These are phyloP conservation scores for Pseudomugil gertrudae DNA, from an alignment of 2,797 vertebrate species.

Conservation along the genomic window DNA sequence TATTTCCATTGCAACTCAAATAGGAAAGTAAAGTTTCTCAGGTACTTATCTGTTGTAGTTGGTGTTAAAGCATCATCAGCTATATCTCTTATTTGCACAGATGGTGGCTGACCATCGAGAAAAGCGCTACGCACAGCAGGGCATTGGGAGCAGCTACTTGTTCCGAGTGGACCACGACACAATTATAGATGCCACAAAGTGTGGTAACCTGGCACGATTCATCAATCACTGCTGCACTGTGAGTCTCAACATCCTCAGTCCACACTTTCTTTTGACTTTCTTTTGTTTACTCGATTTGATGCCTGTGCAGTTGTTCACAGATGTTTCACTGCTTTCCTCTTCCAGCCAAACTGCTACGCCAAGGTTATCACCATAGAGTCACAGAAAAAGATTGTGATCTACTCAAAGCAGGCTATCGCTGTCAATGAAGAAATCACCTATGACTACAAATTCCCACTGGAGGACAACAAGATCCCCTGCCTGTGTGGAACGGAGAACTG, in stretches of 20 bases:
- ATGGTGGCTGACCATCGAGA: conserved; percentile 95
- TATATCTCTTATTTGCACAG: conserved; percentile 63
- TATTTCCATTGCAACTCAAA: neutral
- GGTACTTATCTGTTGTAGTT: neutral
- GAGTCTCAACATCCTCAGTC: conserved; percentile 48
- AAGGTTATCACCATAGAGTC: conserved; percentile 96
- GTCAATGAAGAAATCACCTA: conserved; percentile 96
- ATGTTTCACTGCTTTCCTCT: neutral
- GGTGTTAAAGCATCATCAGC: neutral
- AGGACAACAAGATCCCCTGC: conserved; percentile 95
- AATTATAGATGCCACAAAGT: conserved; percentile 94
- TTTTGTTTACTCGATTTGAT: neutral
- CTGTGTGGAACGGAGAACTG: conserved; percentile 94
- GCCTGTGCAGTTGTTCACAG: neutral
- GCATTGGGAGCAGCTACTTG: conserved; percentile 95
- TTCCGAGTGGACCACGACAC: conserved; percentile 96
- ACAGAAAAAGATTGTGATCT: conserved; percentile 96
- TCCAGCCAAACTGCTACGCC: conserved; percentile 93
- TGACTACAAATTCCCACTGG: conserved; percentile 95
- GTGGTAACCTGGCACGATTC: conserved; percentile 91
- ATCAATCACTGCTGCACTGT: conserved; percentile 98
- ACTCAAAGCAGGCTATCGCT: conserved; percentile 92
- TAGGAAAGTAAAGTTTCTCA: neutral
- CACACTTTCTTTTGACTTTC: neutral
- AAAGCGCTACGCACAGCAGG: conserved; percentile 91